Conservation (phyloP, 1,140 invertebrate genomes). For the Calliopsis andreniformis region DNA sequence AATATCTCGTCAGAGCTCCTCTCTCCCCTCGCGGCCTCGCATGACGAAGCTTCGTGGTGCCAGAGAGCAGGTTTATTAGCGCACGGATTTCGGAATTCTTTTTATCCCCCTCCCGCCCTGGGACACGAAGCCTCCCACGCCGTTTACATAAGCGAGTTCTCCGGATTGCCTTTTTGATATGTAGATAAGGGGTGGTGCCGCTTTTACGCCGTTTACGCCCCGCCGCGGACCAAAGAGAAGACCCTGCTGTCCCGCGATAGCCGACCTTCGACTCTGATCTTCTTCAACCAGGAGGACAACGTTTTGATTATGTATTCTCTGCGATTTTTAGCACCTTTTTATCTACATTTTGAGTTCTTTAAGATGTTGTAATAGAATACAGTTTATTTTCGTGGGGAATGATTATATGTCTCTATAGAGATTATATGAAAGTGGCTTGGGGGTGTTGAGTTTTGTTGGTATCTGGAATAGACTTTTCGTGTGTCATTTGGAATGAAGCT, state of each 20-base stretch:
- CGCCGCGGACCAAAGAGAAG: conserved; percentile 51
- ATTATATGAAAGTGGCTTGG: too few species aligned
- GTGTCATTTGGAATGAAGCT: too few species aligned
- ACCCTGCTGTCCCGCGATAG: conserved; percentile 26
- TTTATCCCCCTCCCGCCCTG: conserved; percentile 75
- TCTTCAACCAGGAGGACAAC: conserved; percentile 3
- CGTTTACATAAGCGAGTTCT: conserved; percentile 82
- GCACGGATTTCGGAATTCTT: conserved; percentile 81
- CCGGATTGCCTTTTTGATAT: conserved; percentile 82
- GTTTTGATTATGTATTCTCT: conserved; percentile 22
- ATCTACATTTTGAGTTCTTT: not conserved
- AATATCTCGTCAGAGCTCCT: conserved; percentile 79
- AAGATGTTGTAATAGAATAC: not conserved
- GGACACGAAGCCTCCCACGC: conserved; percentile 74
- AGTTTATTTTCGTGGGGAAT: too few species aligned
- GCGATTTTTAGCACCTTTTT: not conserved
- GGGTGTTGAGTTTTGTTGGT: too few species aligned
- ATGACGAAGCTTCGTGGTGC: conserved; percentile 64
- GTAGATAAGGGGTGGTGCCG: conserved; percentile 80
- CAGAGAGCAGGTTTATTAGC: conserved; percentile 81
- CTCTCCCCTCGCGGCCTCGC: conserved; percentile 3
- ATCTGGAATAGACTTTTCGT: too few species aligned
- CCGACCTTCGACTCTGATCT: conserved; percentile 15
- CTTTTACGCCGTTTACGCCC: conserved; percentile 80
- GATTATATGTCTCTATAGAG: too few species aligned